These are phyloP conservation scores for Notothenia rossii DNA, from an alignment of 2,113 vertebrate genomes.

Conservation along the genomic window DNA sequence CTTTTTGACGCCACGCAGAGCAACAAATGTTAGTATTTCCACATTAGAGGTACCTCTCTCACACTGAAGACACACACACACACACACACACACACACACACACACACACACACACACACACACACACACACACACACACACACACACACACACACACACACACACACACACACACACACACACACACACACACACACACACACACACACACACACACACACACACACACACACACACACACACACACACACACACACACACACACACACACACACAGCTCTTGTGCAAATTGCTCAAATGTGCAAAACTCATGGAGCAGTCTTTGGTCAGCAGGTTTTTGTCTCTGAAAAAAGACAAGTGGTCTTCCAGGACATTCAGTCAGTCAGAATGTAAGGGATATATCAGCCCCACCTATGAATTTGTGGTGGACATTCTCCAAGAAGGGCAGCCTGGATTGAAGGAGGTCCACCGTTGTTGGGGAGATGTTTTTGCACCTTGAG, in stretches of 20 bases:
- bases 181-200: too few species aligned
- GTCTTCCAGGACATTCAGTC: constrained; percentile 21
- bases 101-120: background rate
- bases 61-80: background rate
- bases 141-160: background rate
- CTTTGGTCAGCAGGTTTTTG: constrained; percentile 26
- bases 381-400: constrained; percentile 62
- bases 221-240: too few species aligned
- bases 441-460: constrained; percentile 85
- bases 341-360: background rate
- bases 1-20: background rate
- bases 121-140: too few species aligned
- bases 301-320: constrained; percentile 1
- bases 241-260: too few species aligned
- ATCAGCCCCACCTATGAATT: constrained; percentile 81
- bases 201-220: background rate
- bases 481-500: constrained; percentile 86
- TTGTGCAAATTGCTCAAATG: constrained; percentile 30
- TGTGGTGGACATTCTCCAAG: constrained; percentile 83
- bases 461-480: constrained; percentile 71
- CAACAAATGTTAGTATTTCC: background rate
- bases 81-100: background rate
- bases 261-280: background rate
- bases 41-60: background rate
- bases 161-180: too few species aligned